A percentile compares a stretch with the other conserved stretches of the same genome.
Conservation (phyloP, 2,797 vertebrate species). For the Mycteria americana region DNA sequence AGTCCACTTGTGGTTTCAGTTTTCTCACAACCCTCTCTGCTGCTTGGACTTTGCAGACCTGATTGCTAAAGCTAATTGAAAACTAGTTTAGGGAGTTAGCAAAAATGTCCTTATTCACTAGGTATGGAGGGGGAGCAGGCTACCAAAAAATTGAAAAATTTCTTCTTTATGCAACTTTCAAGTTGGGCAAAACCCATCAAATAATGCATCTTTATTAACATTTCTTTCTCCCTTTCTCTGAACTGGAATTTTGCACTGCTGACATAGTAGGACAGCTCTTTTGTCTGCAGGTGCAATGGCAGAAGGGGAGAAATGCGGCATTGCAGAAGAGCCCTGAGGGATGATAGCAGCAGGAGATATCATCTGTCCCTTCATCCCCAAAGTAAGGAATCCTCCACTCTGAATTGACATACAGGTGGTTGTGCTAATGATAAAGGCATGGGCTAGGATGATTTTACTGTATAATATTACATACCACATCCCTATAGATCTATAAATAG, state of each 20-base stretch:
- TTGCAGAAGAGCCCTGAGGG: not conserved
- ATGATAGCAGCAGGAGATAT: not conserved
- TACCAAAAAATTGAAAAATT: not conserved
- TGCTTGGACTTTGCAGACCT: not conserved
- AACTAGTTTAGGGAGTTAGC: not conserved
- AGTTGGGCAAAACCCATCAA: not conserved
- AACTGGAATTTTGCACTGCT: not conserved
- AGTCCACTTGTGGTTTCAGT: not conserved
- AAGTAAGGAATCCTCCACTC: not conserved
- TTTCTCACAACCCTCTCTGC: not conserved
- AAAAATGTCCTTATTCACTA: not conserved
- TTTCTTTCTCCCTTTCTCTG: not conserved
- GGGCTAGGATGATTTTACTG: not conserved
- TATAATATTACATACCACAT: not conserved
- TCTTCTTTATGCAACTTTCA: not conserved
- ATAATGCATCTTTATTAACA: not conserved
- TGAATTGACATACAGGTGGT: not conserved
- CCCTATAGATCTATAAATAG: not conserved
- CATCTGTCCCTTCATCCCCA: not conserved
- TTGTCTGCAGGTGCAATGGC: not conserved
- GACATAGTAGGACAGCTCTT: not conserved
- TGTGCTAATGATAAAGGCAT: not conserved
- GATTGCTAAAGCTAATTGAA: not conserved
- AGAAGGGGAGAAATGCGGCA: not conserved
- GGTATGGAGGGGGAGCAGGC: not conserved